Evolutionary conservation across 2,797 vertebrate genomes (phyloP), one percentile per base, ranked within the genome.

Genomic region (Muraenolepis orangiensis): DNA sequence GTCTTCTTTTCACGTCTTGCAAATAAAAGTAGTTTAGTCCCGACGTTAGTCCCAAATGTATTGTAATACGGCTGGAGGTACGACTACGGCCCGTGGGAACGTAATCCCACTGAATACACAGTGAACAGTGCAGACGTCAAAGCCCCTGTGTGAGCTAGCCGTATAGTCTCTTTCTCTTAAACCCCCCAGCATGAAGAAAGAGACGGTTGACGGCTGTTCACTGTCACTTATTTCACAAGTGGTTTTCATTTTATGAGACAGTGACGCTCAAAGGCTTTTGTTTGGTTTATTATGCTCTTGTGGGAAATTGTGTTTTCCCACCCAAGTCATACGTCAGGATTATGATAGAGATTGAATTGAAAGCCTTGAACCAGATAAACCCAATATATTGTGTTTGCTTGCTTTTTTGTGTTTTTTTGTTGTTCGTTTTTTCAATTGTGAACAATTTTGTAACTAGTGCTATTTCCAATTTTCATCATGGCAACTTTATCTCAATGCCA

Each of bases 201-300:
- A 32, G 23, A 20, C 20, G 20, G n/a, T n/a, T n/a, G n/a, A n/a
- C n/a, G 51, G 30, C 23, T 30, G 69, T 12, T 70, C 64, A 66
- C 4, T 78, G 72, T 84, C 79, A 72, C 23, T 26, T 46, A 51
- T 23, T 51, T 79, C 66, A 76, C 29, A 75, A 81, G 72, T 67
- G 31, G n/a, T 32, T 75, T 74, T 71, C 28, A 74, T 69, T 83
- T 77, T 79, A 38, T 26, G 74, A 80, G 69, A 76, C 29, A n/a
- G 11, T 38, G 73, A 29, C 74, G 74, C 81, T 86, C 71, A 77
- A 69, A 79, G 61, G 26, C 69, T 57, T 70, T 80, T 79, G 20
- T 12, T 84, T 74, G 80, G 76, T 87, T 87, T 85, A 79, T 84
- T 80, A 82, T 75, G 80, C 77, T 72, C 73, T 85, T 78, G 69